Conservation (phyloP, 2,888 invertebrate genomes). For the Noctua janthina region DNA sequence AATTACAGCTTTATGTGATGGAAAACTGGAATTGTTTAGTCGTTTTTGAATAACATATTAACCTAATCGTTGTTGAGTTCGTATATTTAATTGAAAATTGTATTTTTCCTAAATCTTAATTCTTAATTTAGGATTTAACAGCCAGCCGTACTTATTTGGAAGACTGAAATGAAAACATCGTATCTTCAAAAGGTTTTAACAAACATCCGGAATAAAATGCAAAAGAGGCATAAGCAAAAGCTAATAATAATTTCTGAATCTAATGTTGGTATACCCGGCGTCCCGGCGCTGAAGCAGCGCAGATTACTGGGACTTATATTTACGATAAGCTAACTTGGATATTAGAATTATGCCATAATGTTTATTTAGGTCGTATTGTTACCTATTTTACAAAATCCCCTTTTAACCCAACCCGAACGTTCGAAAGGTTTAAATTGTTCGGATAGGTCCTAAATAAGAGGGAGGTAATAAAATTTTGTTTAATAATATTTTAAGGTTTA, state of each 20-base stretch:
- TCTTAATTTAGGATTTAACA: background rate
- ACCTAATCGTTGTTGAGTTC: too few species aligned
- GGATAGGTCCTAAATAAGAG: constrained; percentile 30
- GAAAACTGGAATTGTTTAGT: background rate
- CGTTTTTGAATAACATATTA: background rate
- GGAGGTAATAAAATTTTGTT: constrained; percentile 50
- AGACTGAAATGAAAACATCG: background rate
- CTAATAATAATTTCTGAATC: constrained; percentile 57
- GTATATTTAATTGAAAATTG: background rate
- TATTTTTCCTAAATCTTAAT: background rate
- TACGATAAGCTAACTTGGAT: constrained; percentile 64
- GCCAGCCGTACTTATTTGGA: background rate
- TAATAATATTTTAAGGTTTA: constrained; percentile 42
- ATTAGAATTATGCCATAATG: constrained; percentile 64
- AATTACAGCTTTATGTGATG: constrained; percentile 13
- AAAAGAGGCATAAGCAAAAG: constrained; percentile 51
- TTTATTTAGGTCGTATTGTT: constrained; percentile 65
- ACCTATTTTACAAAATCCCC: constrained; percentile 60
- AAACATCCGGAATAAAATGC: constrained; percentile 34
- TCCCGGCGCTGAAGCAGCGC: constrained; percentile 55
- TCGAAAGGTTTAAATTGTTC: constrained; percentile 51
- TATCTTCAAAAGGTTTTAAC: constrained; percentile 7
- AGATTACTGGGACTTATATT: constrained; percentile 65
- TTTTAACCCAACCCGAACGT: constrained; percentile 48
- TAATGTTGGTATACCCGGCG: constrained; percentile 47